Base-by-base conservation (phyloP, 2,888 invertebrate species). In the Agrochola lota region DNA sequence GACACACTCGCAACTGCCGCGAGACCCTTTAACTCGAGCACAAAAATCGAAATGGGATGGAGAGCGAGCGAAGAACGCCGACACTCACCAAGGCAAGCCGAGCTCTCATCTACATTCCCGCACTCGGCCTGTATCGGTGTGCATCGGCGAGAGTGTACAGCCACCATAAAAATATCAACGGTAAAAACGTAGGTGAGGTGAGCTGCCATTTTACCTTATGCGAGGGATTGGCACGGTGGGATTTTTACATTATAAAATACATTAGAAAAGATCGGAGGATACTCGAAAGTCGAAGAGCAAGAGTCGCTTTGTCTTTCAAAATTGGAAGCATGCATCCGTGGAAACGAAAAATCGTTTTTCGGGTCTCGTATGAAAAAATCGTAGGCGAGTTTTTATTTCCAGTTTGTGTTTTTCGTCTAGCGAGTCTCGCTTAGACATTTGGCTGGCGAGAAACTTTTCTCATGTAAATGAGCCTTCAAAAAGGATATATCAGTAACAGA, bases 401-500 rank as follows among this genome's bases (percentile, higher is more conserved):
- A 63, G 35, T 6, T 12, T 7, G 23, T 12, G 7, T 63, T n/a
- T 66, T 40, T 46, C 46, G 12, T 12, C 12, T 4, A 30, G 15
- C 49, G 49, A 30, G 26, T 20, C 20, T 67, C 20, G 26, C 11
- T 26, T 46, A 20, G 1, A 26, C 5, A 40, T 40, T 26, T 4
- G 8, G 4, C 15, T 11, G 0, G 43, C 26, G 17, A 57, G 23
- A 30, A 23, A 23, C 9, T 8, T 15, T 2, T 15, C 46, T 0
- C 40, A 1, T 79, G n/a, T 55, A 80, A 78, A 80, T 15, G 23
- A 60, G 3, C n/a, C 15, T 46, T 46, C 23, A 46, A 30, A 64
- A 23, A 57, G 12, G 17, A 62, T 26, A 43, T 46, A 74, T 64
- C 59, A 62, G 64, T 60, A 59, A 60, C 59, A 57, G 60, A 62